These are phyloP conservation scores for Lepidochitona cinerea DNA, from an alignment of 2,888 invertebrate genomes.

Conservation along the genomic window DNA sequence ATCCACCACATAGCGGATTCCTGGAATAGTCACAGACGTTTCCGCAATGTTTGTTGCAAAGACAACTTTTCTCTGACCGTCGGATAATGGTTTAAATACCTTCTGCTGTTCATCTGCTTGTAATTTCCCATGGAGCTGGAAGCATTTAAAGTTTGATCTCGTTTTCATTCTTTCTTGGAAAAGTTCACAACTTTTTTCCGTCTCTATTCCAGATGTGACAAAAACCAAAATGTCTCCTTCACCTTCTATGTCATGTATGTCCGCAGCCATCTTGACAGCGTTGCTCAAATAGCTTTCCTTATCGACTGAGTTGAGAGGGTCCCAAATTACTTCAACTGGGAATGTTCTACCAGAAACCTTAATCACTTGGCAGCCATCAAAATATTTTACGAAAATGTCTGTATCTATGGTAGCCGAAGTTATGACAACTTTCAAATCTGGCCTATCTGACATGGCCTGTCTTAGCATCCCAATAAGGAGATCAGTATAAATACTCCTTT, in stretches of 20 bases:
- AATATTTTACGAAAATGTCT: conserved; percentile 61
- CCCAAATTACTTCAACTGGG: conserved; percentile 66
- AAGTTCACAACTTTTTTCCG: conserved; percentile 53
- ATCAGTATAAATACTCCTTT: conserved; percentile 68
- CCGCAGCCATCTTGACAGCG: conserved; percentile 24
- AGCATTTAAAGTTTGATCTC: conserved; percentile 36
- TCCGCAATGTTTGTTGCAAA: conserved; percentile 72
- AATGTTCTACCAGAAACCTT: conserved; percentile 65
- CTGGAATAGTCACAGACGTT: conserved; percentile 70
- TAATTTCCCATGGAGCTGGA: conserved; percentile 49
- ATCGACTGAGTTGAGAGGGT: conserved; percentile 21
- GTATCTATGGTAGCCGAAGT: conserved; percentile 70
- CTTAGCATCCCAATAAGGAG: conserved; percentile 69
- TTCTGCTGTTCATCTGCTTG: conserved; percentile 62
- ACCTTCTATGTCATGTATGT: conserved; percentile 50
- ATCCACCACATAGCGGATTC: conserved; percentile 70
- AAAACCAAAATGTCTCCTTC: conserved; percentile 71
- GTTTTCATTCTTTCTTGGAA: conserved; percentile 10
- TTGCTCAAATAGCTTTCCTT: conserved; percentile 34
- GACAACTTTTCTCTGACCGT: conserved; percentile 63
- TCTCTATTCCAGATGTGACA: conserved; percentile 64
- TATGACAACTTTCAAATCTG: conserved; percentile 64
- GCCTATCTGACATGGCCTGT: conserved; percentile 43
- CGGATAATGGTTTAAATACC: conserved; percentile 52
- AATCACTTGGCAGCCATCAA: conserved; percentile 55